Percentiles rank a stretch among this genome's conserved stretches.
Conservation (phyloP, 2,113 vertebrate genomes). For the Eubucco bourcierii region DNA sequence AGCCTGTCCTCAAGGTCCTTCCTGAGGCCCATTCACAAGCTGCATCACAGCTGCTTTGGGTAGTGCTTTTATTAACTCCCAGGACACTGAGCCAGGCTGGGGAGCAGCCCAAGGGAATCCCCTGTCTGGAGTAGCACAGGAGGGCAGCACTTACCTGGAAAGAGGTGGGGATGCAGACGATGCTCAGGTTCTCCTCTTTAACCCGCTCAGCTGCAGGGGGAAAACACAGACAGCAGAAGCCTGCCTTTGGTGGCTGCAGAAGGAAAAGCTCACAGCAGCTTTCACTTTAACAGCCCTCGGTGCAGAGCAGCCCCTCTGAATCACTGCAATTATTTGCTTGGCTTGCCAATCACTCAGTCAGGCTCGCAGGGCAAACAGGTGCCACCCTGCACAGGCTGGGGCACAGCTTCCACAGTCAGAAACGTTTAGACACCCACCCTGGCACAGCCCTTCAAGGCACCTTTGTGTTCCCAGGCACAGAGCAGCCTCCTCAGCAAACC, state of each 20-base stretch:
- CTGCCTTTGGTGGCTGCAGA: neutral
- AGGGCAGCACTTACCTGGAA: constrained; percentile 84
- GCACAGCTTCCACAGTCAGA: neutral
- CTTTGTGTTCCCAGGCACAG: neutral
- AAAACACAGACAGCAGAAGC: neutral
- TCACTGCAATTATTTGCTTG: constrained; percentile 37
- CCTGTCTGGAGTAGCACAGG: neutral
- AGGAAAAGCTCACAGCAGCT: neutral
- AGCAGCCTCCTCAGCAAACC: constrained; percentile 10
- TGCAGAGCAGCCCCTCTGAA: neutral
- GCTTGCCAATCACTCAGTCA: constrained; percentile 59
- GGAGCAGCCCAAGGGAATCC: neutral
- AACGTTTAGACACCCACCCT: neutral
- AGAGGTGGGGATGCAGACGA: constrained; percentile 93
- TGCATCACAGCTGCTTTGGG: neutral
- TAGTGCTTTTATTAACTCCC: rapidly evolving
- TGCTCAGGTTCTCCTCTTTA: constrained; percentile 89
- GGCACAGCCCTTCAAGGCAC: neutral
- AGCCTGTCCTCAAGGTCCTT: neutral
- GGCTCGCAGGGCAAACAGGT: constrained; percentile 1
- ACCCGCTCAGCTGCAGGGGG: constrained; percentile 86
- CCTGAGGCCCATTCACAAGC: neutral
- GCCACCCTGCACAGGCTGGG: neutral
- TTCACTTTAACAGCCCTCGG: constrained; percentile 30
- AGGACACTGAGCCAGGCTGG: rapidly evolving